Conservation (phyloP, 2,888 invertebrate genomes). For the Chaetoderma sp. region DNA sequence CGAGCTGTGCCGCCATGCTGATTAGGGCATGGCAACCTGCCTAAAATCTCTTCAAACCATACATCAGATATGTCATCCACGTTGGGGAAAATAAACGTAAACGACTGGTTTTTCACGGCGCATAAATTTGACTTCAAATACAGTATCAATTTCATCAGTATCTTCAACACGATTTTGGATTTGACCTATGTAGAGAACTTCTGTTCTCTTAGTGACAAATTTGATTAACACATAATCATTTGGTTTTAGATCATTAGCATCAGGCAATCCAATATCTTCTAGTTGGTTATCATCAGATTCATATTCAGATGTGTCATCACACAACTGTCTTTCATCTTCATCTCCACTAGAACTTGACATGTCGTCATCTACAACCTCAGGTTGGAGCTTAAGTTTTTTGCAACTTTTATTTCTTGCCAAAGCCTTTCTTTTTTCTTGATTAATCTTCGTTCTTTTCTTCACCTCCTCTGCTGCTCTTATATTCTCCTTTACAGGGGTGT, state of each 20-base stretch:
- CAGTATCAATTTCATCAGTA: background rate
- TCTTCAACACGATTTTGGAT: background rate
- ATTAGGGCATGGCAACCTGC: background rate
- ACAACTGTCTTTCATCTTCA: background rate
- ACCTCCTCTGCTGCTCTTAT: background rate
- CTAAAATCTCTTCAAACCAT: background rate
- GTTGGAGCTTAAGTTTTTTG: background rate
- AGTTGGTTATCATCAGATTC: background rate
- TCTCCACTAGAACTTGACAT: background rate
- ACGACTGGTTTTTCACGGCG: constrained; percentile 1
- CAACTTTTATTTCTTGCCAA: background rate
- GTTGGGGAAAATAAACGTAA: background rate
- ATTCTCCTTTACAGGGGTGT: constrained; percentile 1
- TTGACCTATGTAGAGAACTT: background rate
- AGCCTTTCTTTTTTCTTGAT: no score
- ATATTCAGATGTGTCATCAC: background rate
- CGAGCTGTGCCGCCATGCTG: constrained; percentile 7
- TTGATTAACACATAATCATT: background rate
- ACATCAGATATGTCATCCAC: constrained; percentile 6
- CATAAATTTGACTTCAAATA: constrained; percentile 4
- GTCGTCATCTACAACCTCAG: background rate
- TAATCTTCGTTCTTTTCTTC: background rate
- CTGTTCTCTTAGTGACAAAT: background rate
- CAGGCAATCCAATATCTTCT: background rate
- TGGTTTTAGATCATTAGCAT: background rate